A percentile compares a stretch with the other conserved stretches of the same genome.
phyloP scores from a whole-genome alignment of 2,797 vertebrate species.

The Oryzias sinensis region DNA sequence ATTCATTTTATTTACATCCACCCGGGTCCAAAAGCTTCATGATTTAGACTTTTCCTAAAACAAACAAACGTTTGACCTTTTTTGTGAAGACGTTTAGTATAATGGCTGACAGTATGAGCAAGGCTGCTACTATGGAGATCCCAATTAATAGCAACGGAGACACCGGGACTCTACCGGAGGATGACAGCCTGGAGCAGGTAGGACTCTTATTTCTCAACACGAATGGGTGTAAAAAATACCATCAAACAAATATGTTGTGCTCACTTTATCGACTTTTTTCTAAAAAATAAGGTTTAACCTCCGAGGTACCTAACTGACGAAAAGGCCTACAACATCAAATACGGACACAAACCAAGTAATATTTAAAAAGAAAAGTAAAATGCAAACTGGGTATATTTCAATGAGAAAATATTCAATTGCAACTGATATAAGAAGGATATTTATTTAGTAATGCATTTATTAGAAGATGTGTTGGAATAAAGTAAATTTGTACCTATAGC shows the following conservation, averaged over 20 bases:
- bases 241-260: too few relatives aligned
- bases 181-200: constrained; percentile 94
- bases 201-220: constrained; percentile 32
- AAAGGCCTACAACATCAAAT: constrained; percentile 47
- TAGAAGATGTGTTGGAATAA: too few relatives aligned
- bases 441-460: neutral
- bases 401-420: too few relatives aligned
- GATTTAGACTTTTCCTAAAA: neutral
- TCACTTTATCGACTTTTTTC: too few relatives aligned
- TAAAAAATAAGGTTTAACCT: neutral
- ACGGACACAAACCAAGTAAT: constrained; percentile 3
- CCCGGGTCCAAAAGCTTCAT: neutral
- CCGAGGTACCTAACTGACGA: constrained; percentile 35
- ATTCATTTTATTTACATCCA: neutral
- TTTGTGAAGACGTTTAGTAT: constrained; percentile 62
- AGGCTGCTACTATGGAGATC: constrained; percentile 98
- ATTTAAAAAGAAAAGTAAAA: neutral
- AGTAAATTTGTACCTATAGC: too few relatives aligned
- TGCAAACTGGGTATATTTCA: too few relatives aligned
- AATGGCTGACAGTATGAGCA: constrained; percentile 95
- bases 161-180: constrained; percentile 84
- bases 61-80: fast-evolving
- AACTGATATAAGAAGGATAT: neutral
- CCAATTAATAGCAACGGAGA: constrained; percentile 95
- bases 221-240: neutral